Evolutionary conservation across 2,113 vertebrate genomes (phyloP), one percentile per base, ranked within the genome.

Genomic region (Pelodiscus sinensis): DNA sequence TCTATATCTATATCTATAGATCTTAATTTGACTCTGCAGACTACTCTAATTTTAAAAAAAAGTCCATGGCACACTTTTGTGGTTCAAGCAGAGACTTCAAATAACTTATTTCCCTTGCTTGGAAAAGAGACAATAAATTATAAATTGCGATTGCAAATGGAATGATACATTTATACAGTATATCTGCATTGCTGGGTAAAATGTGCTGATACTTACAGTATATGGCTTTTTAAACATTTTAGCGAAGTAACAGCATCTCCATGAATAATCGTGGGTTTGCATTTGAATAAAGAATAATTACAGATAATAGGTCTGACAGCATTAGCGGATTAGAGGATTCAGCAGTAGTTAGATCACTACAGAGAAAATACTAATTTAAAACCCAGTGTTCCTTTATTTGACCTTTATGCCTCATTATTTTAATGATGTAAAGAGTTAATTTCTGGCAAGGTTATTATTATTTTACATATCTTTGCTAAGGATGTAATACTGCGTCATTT

Each of bases 281-380:
- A 96, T 71, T 97, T 96, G 94, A 97, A 96, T 97, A 96, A 96
- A 89, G 79, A 96, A 91, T 97, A 97, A 98, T 97, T 98, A 92
- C 81, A 94, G 91, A 95, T 97, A 96, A 97, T 97, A 83, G 86
- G 82, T 94, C 88, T 97, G 97, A 94, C 93, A 96, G 90, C 94
- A 90, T 95, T 93, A 95, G 78, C 44, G 50, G 95, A 97, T 97
- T 97, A 97, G 90, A 94, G 80, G 95, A 86, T 97, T 97, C 92
- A 95, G 87, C 84, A 95, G 88, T 95, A 71, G 68, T 95, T 97
- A 91, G 81, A 93, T 96, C 94, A 90, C 90, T 22, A 44, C 57
- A 92, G 79, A 54, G 79, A 97, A 98, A 97, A 97, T 89, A 92
- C 60, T 97, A 96, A 97, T 97, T 96, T 96, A 92, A 97, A 97